A percentile compares a stretch with the other conserved stretches of the same genome.
These are phyloP conservation scores for Ageneiosus marmoratus DNA, from an alignment of 2,113 vertebrate genomes.

Conservation along the genomic window DNA sequence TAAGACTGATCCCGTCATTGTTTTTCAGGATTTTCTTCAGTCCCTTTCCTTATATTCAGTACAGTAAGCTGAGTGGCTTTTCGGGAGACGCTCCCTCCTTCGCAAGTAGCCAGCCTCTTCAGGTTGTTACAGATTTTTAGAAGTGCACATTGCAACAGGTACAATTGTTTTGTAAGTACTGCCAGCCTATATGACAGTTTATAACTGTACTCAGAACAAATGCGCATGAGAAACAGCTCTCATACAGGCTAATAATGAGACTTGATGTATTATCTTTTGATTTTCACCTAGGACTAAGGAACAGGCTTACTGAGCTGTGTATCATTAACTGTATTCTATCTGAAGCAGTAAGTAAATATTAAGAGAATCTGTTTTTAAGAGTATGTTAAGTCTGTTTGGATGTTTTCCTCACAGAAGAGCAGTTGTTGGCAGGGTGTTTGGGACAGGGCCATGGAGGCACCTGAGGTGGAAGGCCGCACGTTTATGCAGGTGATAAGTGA, in stretches of 20 bases:
- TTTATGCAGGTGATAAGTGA: slow-evolving; percentile 98
- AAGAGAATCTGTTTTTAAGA: neutral
- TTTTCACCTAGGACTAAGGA: neutral
- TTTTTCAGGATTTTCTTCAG: neutral
- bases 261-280: neutral
- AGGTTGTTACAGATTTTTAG: neutral
- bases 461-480: slow-evolving; percentile 79
- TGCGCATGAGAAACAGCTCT: neutral
- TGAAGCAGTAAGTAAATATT: neutral
- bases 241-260: neutral
- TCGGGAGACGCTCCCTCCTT: neutral
- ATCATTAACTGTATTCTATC: neutral
- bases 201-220: neutral
- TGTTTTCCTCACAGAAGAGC: neutral
- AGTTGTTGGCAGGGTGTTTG: slow-evolving; percentile 51
- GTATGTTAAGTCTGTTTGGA: neutral
- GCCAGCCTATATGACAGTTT: no score
- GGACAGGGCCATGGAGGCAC: slow-evolving; percentile 81
- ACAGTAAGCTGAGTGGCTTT: neutral
- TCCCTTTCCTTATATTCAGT: neutral
- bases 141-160: slow-evolving; percentile 18
- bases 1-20: neutral
- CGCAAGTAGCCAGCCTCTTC: neutral
- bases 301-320: neutral
- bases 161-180: neutral